These are phyloP conservation scores for Orius laevigatus DNA, from an alignment of 1,140 invertebrate species.

Conservation along the genomic window DNA sequence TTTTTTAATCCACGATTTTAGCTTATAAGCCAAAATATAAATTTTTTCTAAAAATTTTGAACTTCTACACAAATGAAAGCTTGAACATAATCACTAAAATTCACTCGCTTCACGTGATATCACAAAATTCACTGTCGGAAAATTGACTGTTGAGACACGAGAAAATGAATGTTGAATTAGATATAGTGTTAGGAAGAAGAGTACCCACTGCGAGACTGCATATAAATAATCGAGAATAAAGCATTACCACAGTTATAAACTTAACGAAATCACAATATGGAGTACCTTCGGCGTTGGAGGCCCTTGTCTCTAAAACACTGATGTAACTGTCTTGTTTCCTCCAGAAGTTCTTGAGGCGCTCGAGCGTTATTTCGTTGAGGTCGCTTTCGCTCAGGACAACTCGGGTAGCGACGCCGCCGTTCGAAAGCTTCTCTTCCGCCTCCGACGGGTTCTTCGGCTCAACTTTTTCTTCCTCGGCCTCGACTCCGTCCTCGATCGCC, in stretches of 20 bases:
- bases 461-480: no score
- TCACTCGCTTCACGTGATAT: not conserved
- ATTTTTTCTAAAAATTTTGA: no score
- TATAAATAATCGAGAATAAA: slow-evolving; percentile 10
- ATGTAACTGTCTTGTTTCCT: slow-evolving; percentile 19
- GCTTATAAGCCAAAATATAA: no score
- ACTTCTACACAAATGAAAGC: no score
- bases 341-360: slow-evolving; percentile 14
- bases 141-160: not conserved
- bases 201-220: not conserved
- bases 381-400: slow-evolving; percentile 14
- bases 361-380: slow-evolving; percentile 13
- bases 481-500: no score
- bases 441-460: no score
- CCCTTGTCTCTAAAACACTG: slow-evolving; percentile 15
- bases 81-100: not conserved
- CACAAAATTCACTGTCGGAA: not conserved
- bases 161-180: not conserved
- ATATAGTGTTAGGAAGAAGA: not conserved
- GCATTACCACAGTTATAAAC: slow-evolving; percentile 5
- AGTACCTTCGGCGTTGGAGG: slow-evolving; percentile 18
- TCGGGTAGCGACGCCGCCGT: not conserved
- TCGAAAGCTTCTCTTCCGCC: no score
- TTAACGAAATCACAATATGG: slow-evolving; percentile 15
- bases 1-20: no score